These are phyloP conservation scores for Lagenorhynchus albirostris DNA, from an alignment of 2,113 vertebrate genomes.

Conservation along the genomic window DNA sequence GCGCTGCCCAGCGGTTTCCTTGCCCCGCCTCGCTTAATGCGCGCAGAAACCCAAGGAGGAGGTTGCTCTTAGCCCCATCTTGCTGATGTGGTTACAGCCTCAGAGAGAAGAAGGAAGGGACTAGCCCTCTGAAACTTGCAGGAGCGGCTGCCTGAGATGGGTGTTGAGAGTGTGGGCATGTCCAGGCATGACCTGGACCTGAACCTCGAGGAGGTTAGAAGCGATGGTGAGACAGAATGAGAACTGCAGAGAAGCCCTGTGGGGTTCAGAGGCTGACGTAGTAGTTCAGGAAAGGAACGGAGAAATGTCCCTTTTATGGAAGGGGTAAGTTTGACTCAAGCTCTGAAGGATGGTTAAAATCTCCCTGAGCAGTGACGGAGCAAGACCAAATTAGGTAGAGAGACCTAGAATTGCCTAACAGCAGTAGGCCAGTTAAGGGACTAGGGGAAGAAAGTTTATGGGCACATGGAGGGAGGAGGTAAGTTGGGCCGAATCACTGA, in stretches of 20 bases:
- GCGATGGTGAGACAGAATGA: neutral
- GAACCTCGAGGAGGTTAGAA: neutral
- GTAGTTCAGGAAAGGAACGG: neutral
- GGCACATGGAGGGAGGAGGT: neutral
- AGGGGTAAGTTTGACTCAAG: neutral
- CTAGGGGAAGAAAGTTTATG: neutral
- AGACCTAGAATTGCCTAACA: neutral
- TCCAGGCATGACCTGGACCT: neutral
- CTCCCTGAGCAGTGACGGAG: neutral
- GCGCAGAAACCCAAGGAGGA: neutral
- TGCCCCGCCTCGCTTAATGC: rapidly evolving
- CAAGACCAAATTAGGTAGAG: neutral
- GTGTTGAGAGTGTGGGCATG: neutral
- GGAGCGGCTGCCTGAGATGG: neutral
- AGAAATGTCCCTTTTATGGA: neutral
- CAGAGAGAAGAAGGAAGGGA: neutral
- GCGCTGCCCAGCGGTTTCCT: neutral
- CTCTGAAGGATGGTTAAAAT: neutral
- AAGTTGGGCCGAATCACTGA: neutral
- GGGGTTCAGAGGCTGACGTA: neutral
- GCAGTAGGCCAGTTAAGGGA: neutral
- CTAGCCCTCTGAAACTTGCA: neutral
- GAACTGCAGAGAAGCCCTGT: neutral
- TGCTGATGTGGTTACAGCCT: neutral
- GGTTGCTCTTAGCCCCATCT: neutral